Percentiles rank a stretch among this genome's conserved stretches.
phyloP scores from a whole-genome alignment of 2,113 vertebrate genomes.

The Anolis carolinensis region DNA sequence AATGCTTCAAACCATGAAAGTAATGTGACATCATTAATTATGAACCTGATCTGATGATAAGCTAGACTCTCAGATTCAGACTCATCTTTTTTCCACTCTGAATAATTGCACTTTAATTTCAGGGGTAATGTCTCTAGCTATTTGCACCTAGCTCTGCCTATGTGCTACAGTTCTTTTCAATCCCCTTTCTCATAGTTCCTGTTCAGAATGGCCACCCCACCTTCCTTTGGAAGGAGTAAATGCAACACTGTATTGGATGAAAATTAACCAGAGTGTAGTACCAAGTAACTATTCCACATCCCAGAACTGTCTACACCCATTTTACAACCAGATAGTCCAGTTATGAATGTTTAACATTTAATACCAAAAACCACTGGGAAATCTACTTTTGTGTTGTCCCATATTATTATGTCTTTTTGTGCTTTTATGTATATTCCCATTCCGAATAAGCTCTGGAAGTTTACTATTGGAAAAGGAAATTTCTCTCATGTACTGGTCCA shows the following conservation, averaged over 20 bases:
- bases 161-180: not conserved
- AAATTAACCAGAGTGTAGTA: too few relatives aligned
- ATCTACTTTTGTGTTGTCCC: too few relatives aligned
- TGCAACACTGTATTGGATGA: too few relatives aligned
- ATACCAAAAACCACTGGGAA: not conserved
- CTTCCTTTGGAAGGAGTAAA: not conserved
- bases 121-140: not conserved
- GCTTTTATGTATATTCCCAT: not conserved
- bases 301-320: not conserved
- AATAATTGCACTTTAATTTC: not conserved
- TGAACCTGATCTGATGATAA: conserved; percentile 36
- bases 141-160: not conserved
- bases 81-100: not conserved
- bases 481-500: not conserved
- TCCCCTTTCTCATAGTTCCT: not conserved
- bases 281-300: too few relatives aligned
- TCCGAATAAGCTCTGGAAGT: not conserved
- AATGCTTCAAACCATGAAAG: not conserved
- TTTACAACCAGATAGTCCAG: not conserved
- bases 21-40: conserved; percentile 21
- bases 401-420: not conserved
- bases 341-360: not conserved
- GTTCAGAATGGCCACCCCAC: not conserved
- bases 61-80: not conserved
- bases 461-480: not conserved